A percentile compares a stretch with the other conserved stretches of the same genome.
Conservation (phyloP, 2,888 invertebrate genomes). For the Caenorhabditis sp. region DNA sequence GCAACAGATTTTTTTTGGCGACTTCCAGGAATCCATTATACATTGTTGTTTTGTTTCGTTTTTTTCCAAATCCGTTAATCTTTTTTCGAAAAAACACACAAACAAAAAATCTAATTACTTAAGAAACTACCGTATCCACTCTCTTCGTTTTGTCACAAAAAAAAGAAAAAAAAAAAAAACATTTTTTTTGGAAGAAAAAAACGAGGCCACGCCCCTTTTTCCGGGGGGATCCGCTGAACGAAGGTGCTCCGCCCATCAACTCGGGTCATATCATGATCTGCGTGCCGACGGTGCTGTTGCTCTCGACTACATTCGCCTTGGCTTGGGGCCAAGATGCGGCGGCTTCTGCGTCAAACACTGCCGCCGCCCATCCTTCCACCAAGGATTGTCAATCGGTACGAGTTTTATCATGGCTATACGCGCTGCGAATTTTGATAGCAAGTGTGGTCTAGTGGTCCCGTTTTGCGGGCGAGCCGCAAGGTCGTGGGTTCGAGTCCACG, state of each 20-base stretch:
- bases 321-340: slow-evolving; percentile 12
- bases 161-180: not conserved
- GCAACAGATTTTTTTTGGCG: not conserved
- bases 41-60: not conserved
- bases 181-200: too few relatives aligned
- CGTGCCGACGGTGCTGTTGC: slow-evolving; percentile 26
- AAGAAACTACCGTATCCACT: not conserved
- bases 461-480: not conserved
- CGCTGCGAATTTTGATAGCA: not conserved
- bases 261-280: slow-evolving; percentile 30
- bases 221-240: not conserved
- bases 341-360: slow-evolving; percentile 2
- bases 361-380: slow-evolving; percentile 3
- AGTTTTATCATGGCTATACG: slow-evolving; percentile 3
- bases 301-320: slow-evolving; percentile 14
- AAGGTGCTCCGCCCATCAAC: not conserved
- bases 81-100: not conserved
- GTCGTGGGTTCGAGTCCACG: not conserved
- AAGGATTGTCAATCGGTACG: slow-evolving; percentile 43
- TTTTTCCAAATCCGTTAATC: not conserved
- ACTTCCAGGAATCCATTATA: not conserved
- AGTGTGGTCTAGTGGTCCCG: not conserved
- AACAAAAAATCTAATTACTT: not conserved
- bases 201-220: not conserved
- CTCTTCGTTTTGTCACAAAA: not conserved